phyloP scores from a whole-genome alignment of 1,140 invertebrate species.

The Spodoptera litura region DNA sequence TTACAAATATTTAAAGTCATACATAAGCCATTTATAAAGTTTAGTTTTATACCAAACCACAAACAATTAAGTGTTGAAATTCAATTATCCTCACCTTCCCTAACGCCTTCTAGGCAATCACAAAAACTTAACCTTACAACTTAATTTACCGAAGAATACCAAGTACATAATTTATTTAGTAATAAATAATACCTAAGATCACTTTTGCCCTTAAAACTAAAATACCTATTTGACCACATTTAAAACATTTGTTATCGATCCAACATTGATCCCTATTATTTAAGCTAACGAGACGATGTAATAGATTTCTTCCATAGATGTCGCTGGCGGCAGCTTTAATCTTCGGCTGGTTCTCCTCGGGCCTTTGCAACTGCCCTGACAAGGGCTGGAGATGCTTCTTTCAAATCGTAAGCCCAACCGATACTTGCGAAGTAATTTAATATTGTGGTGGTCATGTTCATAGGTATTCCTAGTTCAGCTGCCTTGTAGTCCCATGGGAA shows the following conservation, averaged over 20 bases:
- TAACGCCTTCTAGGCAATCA: too few species aligned
- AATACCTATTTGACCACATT: not conserved
- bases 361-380: conserved; percentile 84
- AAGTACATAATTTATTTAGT: not conserved
- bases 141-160: not conserved
- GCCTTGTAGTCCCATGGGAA: conserved; percentile 96
- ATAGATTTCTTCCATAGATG: not conserved
- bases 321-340: not conserved
- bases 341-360: conserved; percentile 55
- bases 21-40: too few species aligned
- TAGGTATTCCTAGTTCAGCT: conserved; percentile 87
- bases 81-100: too few species aligned
- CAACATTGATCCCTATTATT: not conserved
- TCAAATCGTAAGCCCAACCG: conserved; percentile 93
- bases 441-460: conserved; percentile 88
- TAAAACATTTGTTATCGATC: not conserved
- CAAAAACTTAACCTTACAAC: too few species aligned
- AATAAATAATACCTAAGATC: conserved; percentile 33
- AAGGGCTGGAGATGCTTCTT: conserved; percentile 87
- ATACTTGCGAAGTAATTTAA: conserved; percentile 90
- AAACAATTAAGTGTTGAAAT: too few species aligned
- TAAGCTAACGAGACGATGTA: not conserved
- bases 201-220: conserved; percentile 24
- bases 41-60: too few species aligned
- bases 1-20: too few species aligned